Evolutionary conservation across 35 echinoderm and acorn worm species (phyloP), one percentile per base, ranked within the genome.

Genomic region (Apostichopus japonicus): DNA sequence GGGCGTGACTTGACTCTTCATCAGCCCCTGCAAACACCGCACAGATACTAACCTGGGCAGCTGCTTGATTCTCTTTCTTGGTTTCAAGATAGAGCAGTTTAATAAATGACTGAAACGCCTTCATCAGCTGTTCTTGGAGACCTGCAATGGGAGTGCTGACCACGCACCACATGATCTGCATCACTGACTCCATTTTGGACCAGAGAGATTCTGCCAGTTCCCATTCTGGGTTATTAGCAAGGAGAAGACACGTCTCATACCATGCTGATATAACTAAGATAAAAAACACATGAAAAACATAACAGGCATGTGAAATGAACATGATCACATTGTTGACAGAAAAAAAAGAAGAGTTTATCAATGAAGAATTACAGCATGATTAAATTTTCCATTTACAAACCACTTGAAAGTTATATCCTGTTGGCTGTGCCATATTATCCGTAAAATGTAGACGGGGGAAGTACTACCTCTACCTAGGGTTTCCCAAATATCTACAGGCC

Each of bases 161-260:
- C 56, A 62, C 56, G 65, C 86, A 87, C 86, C 86, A 87, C 86
- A 87, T 87, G 53, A 87, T n/a, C 86, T 87, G 86, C 6, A 62
- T 58, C 13, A 87, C 10, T 19, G 53, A 16, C 21, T 87, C 86
- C 56, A 87, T 8, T 6, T 19, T 56, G 21, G 13, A 23, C 86
- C 86, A 87, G 15, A 87, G 24, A 23, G 24, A 21, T 10, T 71
- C 86, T 1, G 21, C 11, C 24, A 14, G 53, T 58, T 65, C 55
- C 17, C 86, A 87, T 6, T 62, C 56, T 62, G 56, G 86, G 10
- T 15, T 65, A 71, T 87, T 87, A 8, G 23, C 24, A 56, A 62
- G 54, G 8, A 14, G 63, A 17, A 87, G 86, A n/a, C 17, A 87
- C 13, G 63, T 58, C 56, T 87, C 86, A 87, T 57, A 58, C 86